Base-by-base conservation (phyloP, 2,113 vertebrate genomes). In the Archocentrus centrarchus region DNA sequence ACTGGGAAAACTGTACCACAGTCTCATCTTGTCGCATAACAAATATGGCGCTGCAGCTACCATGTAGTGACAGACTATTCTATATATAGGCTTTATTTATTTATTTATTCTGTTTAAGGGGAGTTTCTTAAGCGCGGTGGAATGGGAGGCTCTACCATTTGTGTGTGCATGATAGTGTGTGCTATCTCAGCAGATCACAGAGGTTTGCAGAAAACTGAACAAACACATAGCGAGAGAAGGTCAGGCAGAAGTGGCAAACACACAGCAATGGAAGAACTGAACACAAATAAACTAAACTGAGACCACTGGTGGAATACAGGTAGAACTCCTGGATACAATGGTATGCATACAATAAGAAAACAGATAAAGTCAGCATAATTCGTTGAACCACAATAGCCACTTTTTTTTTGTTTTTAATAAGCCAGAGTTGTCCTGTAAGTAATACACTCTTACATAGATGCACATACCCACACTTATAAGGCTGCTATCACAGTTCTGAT, bases 241-340 rank as follows among this genome's bases (percentile, higher is more conserved):
- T 92, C 81, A 91, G 53, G 75, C 80, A 64, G 82, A 81, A 81
- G 88, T 80, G 66, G 41, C 59, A 77, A 24, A 79, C 58, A 15
- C 37, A 47, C 73, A 82, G 68, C 62, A 44, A 88, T 70, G 41
- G 75, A 77, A 39, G 59, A 35, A 80, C 3, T 35, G n/a, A 78
- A 62, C 62, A 61, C 41, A 82, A 85, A 70, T 60, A 89, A 85
- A 91, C 81, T 90, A 89, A 63, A 90, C 47, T 79, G 63, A 86
- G 86, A 86, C 89, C 53, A n/a, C 24, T 5, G 44, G 30, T 13
- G 78, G 77, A 80, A 39, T 79, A 68, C 39, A 60, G 59, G 80
- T 81, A 85, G 63, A 76, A 83, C 62, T 47, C 57, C 64, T 32
- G 64, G 78, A 32, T 55, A 86, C 80, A 41, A 77, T 35, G 9